Conservation (phyloP, 1,140 invertebrate genomes). For the Arctopsyche grandis region DNA sequence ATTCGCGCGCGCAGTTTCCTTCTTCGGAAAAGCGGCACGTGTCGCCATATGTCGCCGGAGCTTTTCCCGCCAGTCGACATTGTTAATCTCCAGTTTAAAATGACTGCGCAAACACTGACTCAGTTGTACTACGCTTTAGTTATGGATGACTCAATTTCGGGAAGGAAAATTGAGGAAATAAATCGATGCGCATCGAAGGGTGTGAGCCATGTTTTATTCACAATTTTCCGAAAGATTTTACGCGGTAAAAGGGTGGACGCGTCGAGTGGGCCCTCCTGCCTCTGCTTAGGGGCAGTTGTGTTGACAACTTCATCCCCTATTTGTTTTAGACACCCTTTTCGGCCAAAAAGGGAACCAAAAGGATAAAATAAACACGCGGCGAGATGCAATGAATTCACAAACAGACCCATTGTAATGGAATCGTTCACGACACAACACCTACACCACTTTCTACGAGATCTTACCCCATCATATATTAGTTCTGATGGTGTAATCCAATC, state of each 20-base stretch:
- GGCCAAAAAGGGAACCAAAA: slow-evolving; percentile 23
- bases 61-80: too few species aligned
- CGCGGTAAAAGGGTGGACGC: background rate
- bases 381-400: slow-evolving; percentile 40
- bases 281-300: slow-evolving; percentile 23
- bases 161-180: background rate
- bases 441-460: background rate
- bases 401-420: slow-evolving; percentile 23
- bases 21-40: background rate
- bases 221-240: slow-evolving; percentile 33
- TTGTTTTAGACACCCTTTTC: slow-evolving; percentile 40
- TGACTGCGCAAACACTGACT: background rate
- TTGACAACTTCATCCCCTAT: slow-evolving; percentile 46
- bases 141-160: too few species aligned
- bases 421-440: slow-evolving; percentile 8
- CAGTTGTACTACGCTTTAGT: background rate
- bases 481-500: background rate
- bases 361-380: slow-evolving; percentile 38
- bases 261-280: background rate
- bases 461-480: background rate
- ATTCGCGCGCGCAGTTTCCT: slow-evolving; percentile 7
- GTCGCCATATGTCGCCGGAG: slow-evolving; percentile 2
- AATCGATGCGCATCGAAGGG: slow-evolving; percentile 25
- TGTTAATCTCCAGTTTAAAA: too few species aligned
- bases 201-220: slow-evolving; percentile 38